Conservation (phyloP, 1,140 invertebrate species). For the Mizuhopecten yessoensis region DNA sequence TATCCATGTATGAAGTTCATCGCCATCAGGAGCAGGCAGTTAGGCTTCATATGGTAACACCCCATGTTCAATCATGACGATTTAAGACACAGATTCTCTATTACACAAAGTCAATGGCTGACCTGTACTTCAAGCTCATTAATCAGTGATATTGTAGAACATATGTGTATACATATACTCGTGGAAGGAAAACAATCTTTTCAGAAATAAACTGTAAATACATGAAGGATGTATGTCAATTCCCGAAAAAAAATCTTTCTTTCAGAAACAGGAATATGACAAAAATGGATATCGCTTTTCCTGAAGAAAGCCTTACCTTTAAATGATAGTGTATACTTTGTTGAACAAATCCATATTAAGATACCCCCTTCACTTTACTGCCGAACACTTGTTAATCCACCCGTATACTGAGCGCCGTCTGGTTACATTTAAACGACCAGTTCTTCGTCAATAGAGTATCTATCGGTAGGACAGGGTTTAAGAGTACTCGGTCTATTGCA, state of each 20-base stretch:
- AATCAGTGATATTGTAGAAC: no score
- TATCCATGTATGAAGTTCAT: no score
- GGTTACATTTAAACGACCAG: background rate
- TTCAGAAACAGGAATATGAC: no score
- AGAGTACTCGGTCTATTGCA: no score
- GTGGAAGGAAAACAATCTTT: background rate
- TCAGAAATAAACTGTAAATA: background rate
- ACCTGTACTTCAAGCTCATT: no score
- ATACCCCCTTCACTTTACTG: background rate
- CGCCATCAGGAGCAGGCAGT: no score
- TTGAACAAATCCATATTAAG: background rate
- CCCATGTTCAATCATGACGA: no score
- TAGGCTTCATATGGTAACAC: no score
- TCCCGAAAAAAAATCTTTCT: background rate
- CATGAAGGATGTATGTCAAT: background rate
- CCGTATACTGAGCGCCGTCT: background rate
- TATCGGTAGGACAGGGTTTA: no score
- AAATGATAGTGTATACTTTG: background rate
- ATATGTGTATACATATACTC: background rate
- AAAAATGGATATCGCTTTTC: no score
- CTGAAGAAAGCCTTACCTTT: background rate
- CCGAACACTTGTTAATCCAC: background rate
- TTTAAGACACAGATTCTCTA: no score
- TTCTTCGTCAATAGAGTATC: background rate
- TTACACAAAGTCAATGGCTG: no score